phyloP scores from a whole-genome alignment of 2,888 invertebrate species.

The Tetragonula carbonaria region DNA sequence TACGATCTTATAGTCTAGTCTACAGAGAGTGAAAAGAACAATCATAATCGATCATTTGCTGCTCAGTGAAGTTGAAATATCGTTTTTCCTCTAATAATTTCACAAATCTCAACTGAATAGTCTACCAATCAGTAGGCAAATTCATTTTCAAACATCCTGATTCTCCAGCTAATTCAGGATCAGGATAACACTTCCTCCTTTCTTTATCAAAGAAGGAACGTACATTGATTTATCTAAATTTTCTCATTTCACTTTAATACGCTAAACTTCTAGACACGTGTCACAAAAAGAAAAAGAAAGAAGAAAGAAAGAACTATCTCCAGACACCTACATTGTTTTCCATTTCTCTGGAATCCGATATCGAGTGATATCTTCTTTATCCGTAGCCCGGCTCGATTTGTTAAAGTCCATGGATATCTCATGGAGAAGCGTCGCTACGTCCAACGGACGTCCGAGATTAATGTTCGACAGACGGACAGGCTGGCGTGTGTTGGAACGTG shows the following conservation, averaged over 20 bases:
- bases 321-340: background rate
- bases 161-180: background rate
- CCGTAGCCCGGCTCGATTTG: background rate
- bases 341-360: background rate
- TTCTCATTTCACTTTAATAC: background rate
- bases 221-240: background rate
- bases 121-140: background rate
- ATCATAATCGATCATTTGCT: background rate
- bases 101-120: background rate
- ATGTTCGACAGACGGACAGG: slow-evolving; percentile 21
- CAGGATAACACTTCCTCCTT: background rate
- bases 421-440: slow-evolving; percentile 11
- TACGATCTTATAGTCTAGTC: too few species aligned
- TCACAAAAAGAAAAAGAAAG: too few species aligned
- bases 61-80: background rate
- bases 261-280: background rate
- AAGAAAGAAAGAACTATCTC: background rate
- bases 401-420: slow-evolving; percentile 17
- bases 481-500: background rate
- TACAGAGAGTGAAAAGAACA: background rate
- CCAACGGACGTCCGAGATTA: slow-evolving; percentile 26
- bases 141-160: background rate
- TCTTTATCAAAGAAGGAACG: background rate
- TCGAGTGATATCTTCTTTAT: slow-evolving; percentile 21
- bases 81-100: background rate